Conservation (phyloP, 1,140 invertebrate genomes). For the Meteorus sp. region DNA sequence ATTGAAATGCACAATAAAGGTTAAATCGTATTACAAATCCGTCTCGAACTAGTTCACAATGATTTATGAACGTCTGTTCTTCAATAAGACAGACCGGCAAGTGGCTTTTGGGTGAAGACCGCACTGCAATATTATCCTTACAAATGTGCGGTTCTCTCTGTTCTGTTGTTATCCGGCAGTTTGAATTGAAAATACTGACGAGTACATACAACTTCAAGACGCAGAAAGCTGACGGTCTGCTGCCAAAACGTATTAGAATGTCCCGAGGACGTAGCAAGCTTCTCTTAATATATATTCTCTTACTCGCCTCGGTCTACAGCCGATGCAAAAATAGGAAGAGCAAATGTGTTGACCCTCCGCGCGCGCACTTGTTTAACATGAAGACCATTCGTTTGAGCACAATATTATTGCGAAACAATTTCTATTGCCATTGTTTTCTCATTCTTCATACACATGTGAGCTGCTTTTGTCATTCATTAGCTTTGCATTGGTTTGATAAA, state of each 20-base stretch:
- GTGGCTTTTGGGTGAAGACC: constrained; percentile 28
- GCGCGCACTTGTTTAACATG: neutral
- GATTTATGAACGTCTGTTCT: neutral
- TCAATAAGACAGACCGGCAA: constrained; percentile 30
- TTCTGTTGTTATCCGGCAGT: no score
- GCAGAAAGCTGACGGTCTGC: constrained; percentile 47
- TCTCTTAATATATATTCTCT: constrained; percentile 26
- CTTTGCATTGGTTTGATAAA: no score
- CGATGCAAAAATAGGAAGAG: constrained; percentile 27
- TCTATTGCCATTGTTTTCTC: no score
- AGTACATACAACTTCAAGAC: constrained; percentile 27
- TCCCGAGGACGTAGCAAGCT: constrained; percentile 41
- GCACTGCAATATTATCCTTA: no score
- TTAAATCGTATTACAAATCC: neutral
- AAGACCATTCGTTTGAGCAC: neutral
- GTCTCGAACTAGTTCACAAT: neutral
- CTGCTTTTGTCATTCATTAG: no score
- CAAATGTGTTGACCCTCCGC: neutral
- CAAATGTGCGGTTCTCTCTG: no score
- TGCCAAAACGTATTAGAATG: constrained; percentile 51
- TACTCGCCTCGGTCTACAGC: constrained; percentile 3
- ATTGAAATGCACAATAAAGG: neutral
- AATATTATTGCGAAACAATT: no score
- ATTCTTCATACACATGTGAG: no score
- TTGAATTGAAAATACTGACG: no score